Base-by-base conservation (phyloP, 2,888 invertebrate species). In the Corythucha ciliata region DNA sequence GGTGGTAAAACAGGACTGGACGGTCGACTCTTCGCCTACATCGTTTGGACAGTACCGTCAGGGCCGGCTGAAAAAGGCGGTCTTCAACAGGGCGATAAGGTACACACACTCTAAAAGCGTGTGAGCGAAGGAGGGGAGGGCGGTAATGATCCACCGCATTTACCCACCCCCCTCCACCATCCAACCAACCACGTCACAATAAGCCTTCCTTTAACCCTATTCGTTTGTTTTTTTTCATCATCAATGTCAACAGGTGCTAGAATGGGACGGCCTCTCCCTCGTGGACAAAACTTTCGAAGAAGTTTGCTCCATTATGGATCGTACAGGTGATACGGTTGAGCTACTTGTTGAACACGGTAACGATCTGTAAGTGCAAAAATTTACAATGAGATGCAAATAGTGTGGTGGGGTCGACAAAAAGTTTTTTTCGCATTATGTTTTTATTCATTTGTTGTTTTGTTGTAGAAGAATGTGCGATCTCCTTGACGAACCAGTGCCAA, bases 271-370 rank as follows among this genome's bases (percentile, higher is more conserved):
- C 0, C 80, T 90, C 54, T 83, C 87, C 0, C 73, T 94, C 54
- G 83, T 85, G 42, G 91, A 92, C 71, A 82, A 89, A 60, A 91
- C 88, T 60, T 93, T 91, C 67, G 93, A 94, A 68, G 92, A 93
- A 68, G 89, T 92, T 32, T 83, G 86, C 66, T 81, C 85, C 53
- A 87, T 92, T 61, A 81, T 92, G 75, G 90, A 90, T 68, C 79
- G 83, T 52, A 82, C 85, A 27, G 85, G 87, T 2, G 91, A 92
- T 67, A 76, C 80, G 55, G 87, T 88, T 2, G 92, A 93, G 64
- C 71, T 93, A 54, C 72, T 89, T 42, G 85, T 92, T 48, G 89
- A 90, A 66, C 85, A 87, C 64, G 81, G 81, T 60, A 76, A 79
- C 46, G 87, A 86, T 66, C 62, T 68, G 73, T 72, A 61, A 69